Evolutionary conservation across 2,113 vertebrate genomes (phyloP), one percentile per base, ranked within the genome.

Genomic region (Ardeotis arabs): DNA sequence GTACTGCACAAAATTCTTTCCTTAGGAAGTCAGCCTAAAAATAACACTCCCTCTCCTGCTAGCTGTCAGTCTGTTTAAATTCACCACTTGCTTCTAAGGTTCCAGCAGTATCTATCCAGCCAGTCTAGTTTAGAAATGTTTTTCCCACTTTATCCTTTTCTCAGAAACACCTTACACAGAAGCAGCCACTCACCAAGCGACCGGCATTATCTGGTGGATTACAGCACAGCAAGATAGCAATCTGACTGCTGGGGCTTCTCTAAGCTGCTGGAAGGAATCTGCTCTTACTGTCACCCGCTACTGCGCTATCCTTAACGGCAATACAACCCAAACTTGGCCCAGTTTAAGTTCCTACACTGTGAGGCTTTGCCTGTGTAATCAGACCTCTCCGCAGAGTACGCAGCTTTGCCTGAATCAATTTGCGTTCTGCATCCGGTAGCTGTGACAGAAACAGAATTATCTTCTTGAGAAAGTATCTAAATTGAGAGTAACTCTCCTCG

Each of bases 21-120:
- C 64, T 90, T 74, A 52, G 68, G 59, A 81, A 88, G 82, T 3
- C 52, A 70, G 82, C 23, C 72, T 95, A 94, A 95, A 97, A 95
- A 80, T 93, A 96, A 80, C 69, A 37, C 41, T 79, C 63, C 25
- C 28, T 80, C 92, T 91, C 84, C 62, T 29, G 44, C 74, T 87
- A 29, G 67, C 87, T 93, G 67, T 58, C 87, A 88, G 62, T 37
- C 69, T 84, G 23, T 12, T 91, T 60, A 87, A 94, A 91, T 72
- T 75, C 84, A 84, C 18, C 81, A 8, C 17, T 87, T 53, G 53
- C 77, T 94, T 91, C 89, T 45, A 73, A 44, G 33, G 72, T 35
- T 82, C 74, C 66, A 70, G 29, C 31, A 84, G 39, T 28, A 45
- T 66, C 84, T 79, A 63, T 73, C 49, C 6, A 4, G 66, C 35